Evolutionary conservation across 2,888 invertebrate species (phyloP).

Genomic region (Danaus chrysippus): DNA sequence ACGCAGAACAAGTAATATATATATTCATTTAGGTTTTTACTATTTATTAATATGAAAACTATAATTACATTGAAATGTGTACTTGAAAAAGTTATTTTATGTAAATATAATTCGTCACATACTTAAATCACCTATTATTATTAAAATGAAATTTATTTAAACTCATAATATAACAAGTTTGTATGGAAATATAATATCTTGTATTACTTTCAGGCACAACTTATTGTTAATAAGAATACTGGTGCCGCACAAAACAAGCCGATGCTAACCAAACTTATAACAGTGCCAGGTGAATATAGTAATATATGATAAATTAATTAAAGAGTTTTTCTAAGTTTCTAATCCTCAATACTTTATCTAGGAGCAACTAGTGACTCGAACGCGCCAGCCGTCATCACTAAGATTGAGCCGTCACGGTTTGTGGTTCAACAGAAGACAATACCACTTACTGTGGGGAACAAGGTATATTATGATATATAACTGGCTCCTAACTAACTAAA

Average conservation of each 20-base stretch:
- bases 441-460: constrained; percentile 42
- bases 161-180: not conserved
- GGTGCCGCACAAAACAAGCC: constrained; percentile 43
- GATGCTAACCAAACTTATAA: constrained; percentile 55
- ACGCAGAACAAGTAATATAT: constrained; percentile 45
- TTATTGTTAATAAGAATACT: constrained; percentile 43
- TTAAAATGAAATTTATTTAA: too few species aligned
- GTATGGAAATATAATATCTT: not conserved
- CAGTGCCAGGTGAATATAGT: constrained; percentile 50
- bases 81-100: too few species aligned
- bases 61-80: not conserved
- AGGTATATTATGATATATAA: constrained; percentile 31
- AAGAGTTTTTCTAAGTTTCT: too few species aligned
- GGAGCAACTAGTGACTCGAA: constrained; percentile 35
- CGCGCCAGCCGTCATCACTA: constrained; percentile 52
- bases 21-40: constrained; percentile 1
- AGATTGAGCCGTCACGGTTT: constrained; percentile 48
- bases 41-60: not conserved
- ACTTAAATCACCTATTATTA: too few species aligned
- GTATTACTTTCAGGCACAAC: constrained; percentile 48
- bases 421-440: constrained; percentile 64
- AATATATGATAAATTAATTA: too few species aligned
- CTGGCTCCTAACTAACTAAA: not conserved
- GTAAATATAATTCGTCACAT: too few species aligned
- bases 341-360: too few species aligned